Base-by-base conservation (phyloP, 2,113 vertebrate species). In the Dolichallabes microphthalmus region DNA sequence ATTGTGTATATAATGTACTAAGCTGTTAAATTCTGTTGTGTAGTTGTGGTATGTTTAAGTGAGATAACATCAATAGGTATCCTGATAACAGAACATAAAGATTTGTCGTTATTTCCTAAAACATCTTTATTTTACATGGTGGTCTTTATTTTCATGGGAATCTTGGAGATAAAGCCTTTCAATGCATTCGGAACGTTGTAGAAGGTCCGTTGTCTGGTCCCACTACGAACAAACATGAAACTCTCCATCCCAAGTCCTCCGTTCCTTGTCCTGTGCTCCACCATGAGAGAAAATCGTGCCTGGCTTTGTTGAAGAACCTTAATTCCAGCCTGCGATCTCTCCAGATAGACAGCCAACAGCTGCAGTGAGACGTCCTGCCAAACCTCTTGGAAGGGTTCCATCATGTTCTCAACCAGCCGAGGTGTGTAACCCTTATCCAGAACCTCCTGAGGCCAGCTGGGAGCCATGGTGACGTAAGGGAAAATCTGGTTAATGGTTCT, bases 281-380 rank as follows among this genome's bases (percentile, higher is more conserved):
- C 83, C 0, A 94, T 90, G 2, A 96, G 76, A 0, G 94, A 91
- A 45, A 92, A 94, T 79, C 86, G 89, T 45, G 91, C 82, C 73
- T 90, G 88, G 30, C 64, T 57, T 27, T 45, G 75, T 86, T 91
- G 11, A 1, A 94, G 78, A 75, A 84, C 35, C 39, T 79, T 12
- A 79, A 88, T 52, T 86, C 85, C 88, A 45, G 89, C 84, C 85
- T 82, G 75, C 64, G 77, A 14, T 30, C 50, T 79, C 1, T 86
- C 87, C 76, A 94, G 85, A 0, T 73, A 68, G 7, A 85, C 75
- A 1, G 90, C 84, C 32, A 88, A 85, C 80, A 96, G 83, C 89
- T 95, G 94, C 60, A 96, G 91, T 15, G 94, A 95, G 86, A 96
- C 89, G 0, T 92, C 91, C 79, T 96, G 95, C 89, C 93, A 92